phyloP scores from a whole-genome alignment of 2,113 vertebrate genomes.

The Diadophis punctatus region DNA sequence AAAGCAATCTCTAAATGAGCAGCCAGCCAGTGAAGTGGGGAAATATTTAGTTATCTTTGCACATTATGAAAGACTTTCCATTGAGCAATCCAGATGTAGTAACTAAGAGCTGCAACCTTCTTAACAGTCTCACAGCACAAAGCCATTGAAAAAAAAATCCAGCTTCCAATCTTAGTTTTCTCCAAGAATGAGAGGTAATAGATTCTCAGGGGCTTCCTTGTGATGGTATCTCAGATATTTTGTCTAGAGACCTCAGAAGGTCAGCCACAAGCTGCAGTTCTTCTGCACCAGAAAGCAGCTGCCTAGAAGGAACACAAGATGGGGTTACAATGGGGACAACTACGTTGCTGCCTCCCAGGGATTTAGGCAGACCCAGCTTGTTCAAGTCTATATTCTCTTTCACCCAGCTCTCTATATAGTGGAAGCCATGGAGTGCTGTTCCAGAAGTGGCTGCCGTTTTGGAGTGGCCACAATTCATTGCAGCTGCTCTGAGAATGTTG shows the following conservation, averaged over 20 bases:
- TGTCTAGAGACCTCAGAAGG: no score
- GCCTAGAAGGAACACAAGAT: constrained; percentile 43
- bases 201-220: no score
- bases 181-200: no score
- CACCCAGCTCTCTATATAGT: background rate
- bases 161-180: no score
- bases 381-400: background rate
- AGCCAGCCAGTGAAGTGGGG: background rate
- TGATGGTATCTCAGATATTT: no score
- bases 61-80: accelerated
- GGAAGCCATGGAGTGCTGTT: no score
- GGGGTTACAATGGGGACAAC: background rate
- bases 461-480: no score
- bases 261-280: no score
- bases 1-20: background rate
- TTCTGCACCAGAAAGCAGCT: no score
- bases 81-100: accelerated
- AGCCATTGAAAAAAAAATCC: no score
- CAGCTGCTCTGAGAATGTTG: no score
- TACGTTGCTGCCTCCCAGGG: background rate
- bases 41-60: background rate
- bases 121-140: background rate
- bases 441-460: no score
- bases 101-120: background rate
- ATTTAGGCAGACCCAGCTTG: background rate